These are phyloP conservation scores for Hyphantria cunea DNA, from an alignment of 1,140 invertebrate genomes.

Conservation along the genomic window DNA sequence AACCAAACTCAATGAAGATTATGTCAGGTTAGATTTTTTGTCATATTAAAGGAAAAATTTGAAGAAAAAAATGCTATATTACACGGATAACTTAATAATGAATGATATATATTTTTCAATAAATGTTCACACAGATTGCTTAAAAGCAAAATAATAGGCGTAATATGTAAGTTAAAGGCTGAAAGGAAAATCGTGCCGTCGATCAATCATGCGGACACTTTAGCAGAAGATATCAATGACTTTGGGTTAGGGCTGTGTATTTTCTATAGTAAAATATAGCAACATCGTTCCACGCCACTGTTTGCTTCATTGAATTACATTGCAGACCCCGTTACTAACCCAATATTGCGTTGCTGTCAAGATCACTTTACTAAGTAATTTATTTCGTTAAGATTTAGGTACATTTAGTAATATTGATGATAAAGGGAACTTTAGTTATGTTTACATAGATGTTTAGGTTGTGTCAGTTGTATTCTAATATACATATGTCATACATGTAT, in stretches of 20 bases:
- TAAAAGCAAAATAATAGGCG: slow-evolving; percentile 30
- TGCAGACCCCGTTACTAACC: slow-evolving; percentile 15
- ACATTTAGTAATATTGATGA: slow-evolving; percentile 23
- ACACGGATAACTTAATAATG: too few species aligned
- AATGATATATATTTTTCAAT: slow-evolving; percentile 11
- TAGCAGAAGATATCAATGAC: slow-evolving; percentile 39
- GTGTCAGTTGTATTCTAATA: too few species aligned
- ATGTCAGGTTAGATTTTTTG: too few species aligned
- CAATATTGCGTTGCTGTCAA: slow-evolving; percentile 25
- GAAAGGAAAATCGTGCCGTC: slow-evolving; percentile 33
- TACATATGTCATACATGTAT: too few species aligned
- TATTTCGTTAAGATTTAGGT: slow-evolving; percentile 30
- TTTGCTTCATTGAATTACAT: slow-evolving; percentile 35
- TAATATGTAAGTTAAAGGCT: slow-evolving; percentile 10
- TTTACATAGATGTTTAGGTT: too few species aligned
- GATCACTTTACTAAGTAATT: slow-evolving; percentile 29
- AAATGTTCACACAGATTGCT: slow-evolving; percentile 29
- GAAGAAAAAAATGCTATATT: too few species aligned
- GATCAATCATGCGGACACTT: slow-evolving; percentile 49
- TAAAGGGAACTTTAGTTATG: slow-evolving; percentile 11
- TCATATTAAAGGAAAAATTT: too few species aligned
- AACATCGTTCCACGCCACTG: slow-evolving; percentile 3
- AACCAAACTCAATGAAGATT: too few species aligned
- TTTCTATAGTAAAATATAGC: not conserved
- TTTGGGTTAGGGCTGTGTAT: slow-evolving; percentile 20